Percentiles rank a stretch among this genome's conserved stretches.
Conservation (phyloP, 1,140 invertebrate genomes). For the Drosophila ogumai region DNA sequence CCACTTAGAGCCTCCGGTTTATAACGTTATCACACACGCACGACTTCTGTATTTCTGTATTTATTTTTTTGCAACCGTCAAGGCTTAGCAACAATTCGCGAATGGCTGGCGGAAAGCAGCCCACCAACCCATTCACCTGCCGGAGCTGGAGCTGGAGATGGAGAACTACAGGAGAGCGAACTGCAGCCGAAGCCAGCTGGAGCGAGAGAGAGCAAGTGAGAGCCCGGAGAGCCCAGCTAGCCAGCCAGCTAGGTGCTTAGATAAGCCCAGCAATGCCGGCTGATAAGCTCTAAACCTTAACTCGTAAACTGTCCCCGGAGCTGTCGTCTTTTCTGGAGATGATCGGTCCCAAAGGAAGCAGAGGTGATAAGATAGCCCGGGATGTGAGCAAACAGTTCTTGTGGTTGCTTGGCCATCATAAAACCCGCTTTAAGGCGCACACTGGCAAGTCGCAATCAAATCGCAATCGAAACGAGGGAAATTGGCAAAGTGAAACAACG, state of each 20-base stretch:
- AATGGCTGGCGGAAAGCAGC: conserved; percentile 41
- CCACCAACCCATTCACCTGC: conserved; percentile 25
- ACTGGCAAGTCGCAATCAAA: conserved; percentile 8
- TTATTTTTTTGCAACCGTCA: conserved; percentile 66
- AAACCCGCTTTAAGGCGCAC: conserved; percentile 2
- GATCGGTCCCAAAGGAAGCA: conserved; percentile 20
- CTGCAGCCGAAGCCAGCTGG: conserved; percentile 1
- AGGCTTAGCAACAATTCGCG: conserved; percentile 74
- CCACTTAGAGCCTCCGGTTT: conserved; percentile 40
- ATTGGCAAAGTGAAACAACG: conserved; percentile 22
- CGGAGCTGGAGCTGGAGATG: conserved; percentile 38
- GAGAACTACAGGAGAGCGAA: conserved; percentile 12
- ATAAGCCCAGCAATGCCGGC: conserved; percentile 22
- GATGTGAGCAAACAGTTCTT: conserved; percentile 41
- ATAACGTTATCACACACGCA: conserved; percentile 42
- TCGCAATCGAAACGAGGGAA: conserved; percentile 9
- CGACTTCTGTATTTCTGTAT: background rate
- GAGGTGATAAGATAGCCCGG: conserved; percentile 43
- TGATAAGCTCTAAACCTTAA: conserved; percentile 57
- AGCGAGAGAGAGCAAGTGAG: conserved; percentile 21
- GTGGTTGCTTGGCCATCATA: conserved; percentile 15
- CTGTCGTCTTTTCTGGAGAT: conserved; percentile 10
- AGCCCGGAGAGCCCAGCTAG: conserved; percentile 40
- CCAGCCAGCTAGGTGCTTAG: conserved; percentile 20
- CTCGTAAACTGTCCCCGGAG: conserved; percentile 32